Conservation (phyloP, 2,888 invertebrate species). For the Trichopoda pennipes region DNA sequence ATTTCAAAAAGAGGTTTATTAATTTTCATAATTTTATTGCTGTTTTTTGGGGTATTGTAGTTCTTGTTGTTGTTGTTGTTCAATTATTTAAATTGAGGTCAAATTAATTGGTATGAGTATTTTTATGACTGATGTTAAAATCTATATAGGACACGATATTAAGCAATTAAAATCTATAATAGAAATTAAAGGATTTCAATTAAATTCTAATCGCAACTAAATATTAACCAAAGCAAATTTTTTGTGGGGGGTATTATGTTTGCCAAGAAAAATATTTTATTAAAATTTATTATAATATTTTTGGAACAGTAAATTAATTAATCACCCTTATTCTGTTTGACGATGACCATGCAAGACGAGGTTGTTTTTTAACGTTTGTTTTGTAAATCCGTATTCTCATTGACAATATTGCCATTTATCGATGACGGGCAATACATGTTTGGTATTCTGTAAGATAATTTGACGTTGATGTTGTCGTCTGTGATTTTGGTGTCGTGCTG, state of each 20-base stretch:
- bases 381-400: no score
- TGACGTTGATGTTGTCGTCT: no score
- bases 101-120: slow-evolving; percentile 2
- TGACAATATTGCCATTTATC: no score
- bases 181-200: slow-evolving; percentile 65
- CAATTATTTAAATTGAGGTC: slow-evolving; percentile 64
- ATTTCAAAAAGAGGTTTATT: slow-evolving; percentile 50
- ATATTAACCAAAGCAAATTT: slow-evolving; percentile 3
- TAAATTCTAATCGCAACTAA: slow-evolving; percentile 23
- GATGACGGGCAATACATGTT: no score
- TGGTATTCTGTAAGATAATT: no score
- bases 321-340: no score
- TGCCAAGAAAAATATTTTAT: slow-evolving; percentile 55
- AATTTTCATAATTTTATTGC: slow-evolving; percentile 31
- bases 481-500: no score
- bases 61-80: slow-evolving; percentile 29
- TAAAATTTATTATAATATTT: slow-evolving; percentile 26
- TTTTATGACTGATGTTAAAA: slow-evolving; percentile 41
- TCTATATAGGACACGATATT: slow-evolving; percentile 61
- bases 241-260: neutral
- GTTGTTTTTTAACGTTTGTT: no score
- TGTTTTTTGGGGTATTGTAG: no score
- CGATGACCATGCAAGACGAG: no score
- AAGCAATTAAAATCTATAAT: slow-evolving; percentile 68
- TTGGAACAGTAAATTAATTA: neutral